phyloP scores from a whole-genome alignment of 2,888 invertebrate species.

The Ornithoptera alexandrae region DNA sequence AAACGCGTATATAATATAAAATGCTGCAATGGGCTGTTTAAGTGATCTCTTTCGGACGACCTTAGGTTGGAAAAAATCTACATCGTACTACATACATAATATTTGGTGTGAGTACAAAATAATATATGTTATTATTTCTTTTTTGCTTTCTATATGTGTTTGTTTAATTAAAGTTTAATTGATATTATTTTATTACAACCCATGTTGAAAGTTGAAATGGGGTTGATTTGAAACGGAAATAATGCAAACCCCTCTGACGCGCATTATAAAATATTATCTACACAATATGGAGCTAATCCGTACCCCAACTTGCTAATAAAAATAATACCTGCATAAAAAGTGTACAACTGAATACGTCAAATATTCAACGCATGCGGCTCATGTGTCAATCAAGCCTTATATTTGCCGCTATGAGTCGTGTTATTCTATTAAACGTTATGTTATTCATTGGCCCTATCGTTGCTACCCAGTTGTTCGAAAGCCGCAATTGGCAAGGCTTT shows the following conservation, averaged over 20 bases:
- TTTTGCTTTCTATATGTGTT: too few species aligned
- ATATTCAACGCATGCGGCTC: conserved; percentile 62
- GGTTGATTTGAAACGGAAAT: too few species aligned
- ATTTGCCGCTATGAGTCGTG: conserved; percentile 64
- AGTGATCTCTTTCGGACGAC: too few species aligned
- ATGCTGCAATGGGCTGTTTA: too few species aligned
- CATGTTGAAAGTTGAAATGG: neutral
- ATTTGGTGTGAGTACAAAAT: too few species aligned
- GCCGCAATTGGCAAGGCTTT: conserved; percentile 51
- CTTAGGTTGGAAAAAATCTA: too few species aligned
- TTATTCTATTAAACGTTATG: conserved; percentile 70
- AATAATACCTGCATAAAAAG: conserved; percentile 61
- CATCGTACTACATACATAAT: too few species aligned
- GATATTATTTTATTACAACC: neutral
- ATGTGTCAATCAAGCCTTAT: conserved; percentile 74
- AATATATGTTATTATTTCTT: too few species aligned
- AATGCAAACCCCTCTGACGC: neutral
- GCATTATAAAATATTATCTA: conserved; percentile 51
- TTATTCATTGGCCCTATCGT: conserved; percentile 74
- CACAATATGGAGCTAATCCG: conserved; percentile 65
- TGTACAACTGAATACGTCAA: conserved; percentile 51
- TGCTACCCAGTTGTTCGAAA: conserved; percentile 50
- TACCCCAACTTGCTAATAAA: conserved; percentile 60
- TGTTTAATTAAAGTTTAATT: neutral
- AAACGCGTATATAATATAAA: too few species aligned